Evolutionary conservation across 2,797 vertebrate species (phyloP), one percentile per base, ranked within the genome.

Genomic region (Podarcis siculus): DNA sequence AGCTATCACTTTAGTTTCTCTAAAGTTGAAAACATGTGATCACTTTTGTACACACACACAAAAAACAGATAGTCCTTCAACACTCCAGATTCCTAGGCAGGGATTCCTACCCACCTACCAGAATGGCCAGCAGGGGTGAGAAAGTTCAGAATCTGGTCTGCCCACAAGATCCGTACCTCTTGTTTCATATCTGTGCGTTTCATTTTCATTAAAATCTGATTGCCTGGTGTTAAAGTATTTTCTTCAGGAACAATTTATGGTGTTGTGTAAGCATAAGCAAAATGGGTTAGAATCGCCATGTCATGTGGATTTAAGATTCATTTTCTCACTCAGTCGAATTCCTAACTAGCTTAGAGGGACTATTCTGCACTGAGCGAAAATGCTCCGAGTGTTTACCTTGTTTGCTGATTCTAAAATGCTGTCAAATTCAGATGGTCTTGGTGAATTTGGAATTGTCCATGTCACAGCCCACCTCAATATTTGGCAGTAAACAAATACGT

Each of bases 401-500:
- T 77, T 92, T 92, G 2, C 8, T 23, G 79, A 45, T 91, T 93
- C 92, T 87, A 91, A 93, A 73, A 86, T 89, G 92, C n/a, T 42
- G 13, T 10, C 84, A 89, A 89, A 91, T 78, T 88, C 55, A 89
- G 5, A 73, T 5, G 0, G 69, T 77, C 79, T 13, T 64, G 86
- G 79, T 64, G 86, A 91, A 92, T 93, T 79, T 90, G 81, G 85
- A 92, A 30, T 82, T 90, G 49, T 93, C 90, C 49, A 10, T 92
- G 10, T 92, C 87, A 89, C 89, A 85, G 89, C 93, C 91, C 82
- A 89, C 30, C 67, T 9, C 66, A 90, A 37, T 92, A 93, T 94
- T 88, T 55, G 93, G 78, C 91, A 91, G 85, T 88, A 79, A 95
- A 86, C 72, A 93, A 91, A 87, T 79, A 7, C 82, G 78, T 91